phyloP scores from a whole-genome alignment of 2,113 vertebrate species.

The Sarotherodon lohbergeri region DNA sequence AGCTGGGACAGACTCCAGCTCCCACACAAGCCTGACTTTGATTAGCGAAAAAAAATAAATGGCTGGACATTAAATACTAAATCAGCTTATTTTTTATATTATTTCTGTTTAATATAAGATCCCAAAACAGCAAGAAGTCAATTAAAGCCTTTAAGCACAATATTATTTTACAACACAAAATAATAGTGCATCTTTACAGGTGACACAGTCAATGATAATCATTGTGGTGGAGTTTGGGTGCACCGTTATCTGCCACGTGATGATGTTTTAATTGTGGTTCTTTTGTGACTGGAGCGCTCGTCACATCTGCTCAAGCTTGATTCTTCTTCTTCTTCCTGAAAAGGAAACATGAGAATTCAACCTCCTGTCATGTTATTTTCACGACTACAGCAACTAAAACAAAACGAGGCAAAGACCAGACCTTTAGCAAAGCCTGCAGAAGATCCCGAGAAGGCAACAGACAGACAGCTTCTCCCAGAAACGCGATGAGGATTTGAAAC shows the following conservation, averaged over 20 bases:
- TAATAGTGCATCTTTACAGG: background rate
- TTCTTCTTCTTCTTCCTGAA: constrained; percentile 54
- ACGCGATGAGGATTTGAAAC: constrained; percentile 69
- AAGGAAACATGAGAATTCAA: background rate
- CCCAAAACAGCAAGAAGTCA: background rate
- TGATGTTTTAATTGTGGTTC: background rate
- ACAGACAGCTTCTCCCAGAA: constrained; percentile 81
- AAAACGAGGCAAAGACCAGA: background rate
- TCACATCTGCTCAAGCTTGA: background rate
- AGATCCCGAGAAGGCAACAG: constrained; percentile 62
- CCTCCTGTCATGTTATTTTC: background rate
- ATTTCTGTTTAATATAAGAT: background rate
- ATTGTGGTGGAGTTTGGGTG: background rate
- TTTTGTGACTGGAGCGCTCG: background rate
- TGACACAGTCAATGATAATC: background rate
- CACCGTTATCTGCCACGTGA: background rate
- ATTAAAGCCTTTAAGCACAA: background rate
- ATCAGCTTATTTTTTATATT: background rate
- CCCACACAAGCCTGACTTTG: background rate
- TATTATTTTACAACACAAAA: background rate
- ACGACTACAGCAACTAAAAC: background rate
- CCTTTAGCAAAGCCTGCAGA: constrained; percentile 59
- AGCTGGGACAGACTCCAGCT: background rate
- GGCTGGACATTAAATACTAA: background rate
- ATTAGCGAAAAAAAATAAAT: background rate